Percentiles rank a stretch among this genome's conserved stretches.
phyloP scores from a whole-genome alignment of 2,888 invertebrate genomes.

The Thecophora atra region DNA sequence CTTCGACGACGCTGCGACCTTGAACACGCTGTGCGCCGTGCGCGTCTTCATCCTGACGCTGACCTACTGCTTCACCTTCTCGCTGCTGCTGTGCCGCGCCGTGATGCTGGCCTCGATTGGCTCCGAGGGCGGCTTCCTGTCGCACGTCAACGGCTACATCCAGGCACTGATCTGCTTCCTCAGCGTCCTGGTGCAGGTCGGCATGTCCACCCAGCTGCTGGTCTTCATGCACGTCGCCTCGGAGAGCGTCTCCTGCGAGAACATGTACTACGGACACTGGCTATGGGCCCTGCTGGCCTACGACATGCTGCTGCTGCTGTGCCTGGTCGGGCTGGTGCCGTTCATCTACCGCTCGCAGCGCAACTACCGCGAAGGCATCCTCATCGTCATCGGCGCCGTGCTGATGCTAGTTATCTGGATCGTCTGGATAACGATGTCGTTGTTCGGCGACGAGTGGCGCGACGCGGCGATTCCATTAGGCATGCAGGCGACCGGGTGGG shows the following conservation, averaged over 20 bases:
- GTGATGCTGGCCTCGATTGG: constrained; percentile 75
- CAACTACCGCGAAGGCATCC: constrained; percentile 75
- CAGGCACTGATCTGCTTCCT: constrained; percentile 74
- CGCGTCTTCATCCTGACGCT: constrained; percentile 71
- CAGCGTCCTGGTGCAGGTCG: constrained; percentile 72
- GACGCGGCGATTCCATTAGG: constrained; percentile 73
- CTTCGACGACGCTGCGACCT: constrained; percentile 60
- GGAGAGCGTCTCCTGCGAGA: constrained; percentile 67
- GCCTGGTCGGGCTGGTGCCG: constrained; percentile 70
- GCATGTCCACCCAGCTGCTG: constrained; percentile 67
- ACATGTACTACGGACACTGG: constrained; percentile 67
- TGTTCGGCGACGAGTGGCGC: constrained; percentile 68
- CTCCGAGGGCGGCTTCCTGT: constrained; percentile 74
- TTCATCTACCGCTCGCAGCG: constrained; percentile 73
- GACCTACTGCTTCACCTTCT: constrained; percentile 72
- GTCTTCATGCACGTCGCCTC: constrained; percentile 66
- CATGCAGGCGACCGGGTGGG: constrained; percentile 72
- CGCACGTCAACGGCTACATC: constrained; percentile 76
- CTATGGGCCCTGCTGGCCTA: constrained; percentile 70
- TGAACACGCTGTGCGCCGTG: constrained; percentile 68
- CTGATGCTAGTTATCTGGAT: constrained; percentile 71
- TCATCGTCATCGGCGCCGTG: constrained; percentile 69
- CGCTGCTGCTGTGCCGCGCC: constrained; percentile 72
- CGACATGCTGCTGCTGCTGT: constrained; percentile 71
- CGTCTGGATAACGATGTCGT: constrained; percentile 70